Percentiles rank a stretch among this genome's conserved stretches.
Conservation (phyloP, 2,888 invertebrate species). For the Agrochola macilenta region DNA sequence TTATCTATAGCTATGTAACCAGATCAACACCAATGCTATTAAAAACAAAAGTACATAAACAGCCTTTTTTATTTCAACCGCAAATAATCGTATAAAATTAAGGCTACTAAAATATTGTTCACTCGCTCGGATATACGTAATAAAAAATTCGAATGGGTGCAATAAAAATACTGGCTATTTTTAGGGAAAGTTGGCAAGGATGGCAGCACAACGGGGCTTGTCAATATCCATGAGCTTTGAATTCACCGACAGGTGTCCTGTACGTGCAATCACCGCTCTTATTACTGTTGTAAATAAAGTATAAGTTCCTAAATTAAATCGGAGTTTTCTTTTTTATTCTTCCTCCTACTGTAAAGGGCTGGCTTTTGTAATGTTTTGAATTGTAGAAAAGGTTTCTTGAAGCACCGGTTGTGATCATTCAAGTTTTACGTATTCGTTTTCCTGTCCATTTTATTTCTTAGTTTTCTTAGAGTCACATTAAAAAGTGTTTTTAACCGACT, state of each 20-base stretch:
- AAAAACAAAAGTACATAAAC: conserved; percentile 41
- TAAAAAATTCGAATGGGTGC: conserved; percentile 51
- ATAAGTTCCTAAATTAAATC: conserved; percentile 37
- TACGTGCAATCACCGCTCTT: conserved; percentile 25
- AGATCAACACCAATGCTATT: conserved; percentile 7
- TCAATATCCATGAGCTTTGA: conserved; percentile 42
- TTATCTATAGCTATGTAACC: not conserved
- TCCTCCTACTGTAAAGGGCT: not conserved
- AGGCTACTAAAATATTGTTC: conserved; percentile 49
- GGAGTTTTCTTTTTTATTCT: not conserved
- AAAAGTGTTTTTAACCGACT: not conserved
- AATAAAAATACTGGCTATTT: conserved; percentile 56
- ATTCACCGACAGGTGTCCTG: conserved; percentile 46
- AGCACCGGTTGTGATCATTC: not conserved
- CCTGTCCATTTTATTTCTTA: not conserved
- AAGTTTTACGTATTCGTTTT: conserved; percentile 3
- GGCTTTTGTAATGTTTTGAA: conserved; percentile 17
- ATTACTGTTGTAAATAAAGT: conserved; percentile 41
- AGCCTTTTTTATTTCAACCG: conserved; percentile 15
- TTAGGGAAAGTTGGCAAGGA: conserved; percentile 47
- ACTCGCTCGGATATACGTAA: conserved; percentile 45
- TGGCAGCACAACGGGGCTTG: conserved; percentile 13
- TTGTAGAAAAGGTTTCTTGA: not conserved
- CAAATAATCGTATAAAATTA: conserved; percentile 51
- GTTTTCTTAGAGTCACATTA: not conserved